Base-by-base conservation (phyloP, 2,888 invertebrate genomes). In the Cosmopolites sordidus region DNA sequence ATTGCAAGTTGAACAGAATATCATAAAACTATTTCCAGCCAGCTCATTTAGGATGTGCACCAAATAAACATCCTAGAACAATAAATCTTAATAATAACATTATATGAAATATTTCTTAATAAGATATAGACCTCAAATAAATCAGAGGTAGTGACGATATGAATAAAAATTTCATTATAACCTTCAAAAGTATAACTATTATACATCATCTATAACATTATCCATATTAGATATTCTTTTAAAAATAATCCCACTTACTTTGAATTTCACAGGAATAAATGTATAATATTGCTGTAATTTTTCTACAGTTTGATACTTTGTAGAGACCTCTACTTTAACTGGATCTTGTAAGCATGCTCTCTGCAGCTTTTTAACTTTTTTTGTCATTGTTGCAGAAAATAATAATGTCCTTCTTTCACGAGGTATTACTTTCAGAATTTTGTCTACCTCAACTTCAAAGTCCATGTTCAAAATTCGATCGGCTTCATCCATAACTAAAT, bases 341-440 rank as follows among this genome's bases (percentile, higher is more conserved):
- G 99, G 98, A 73, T 99, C 89, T 62, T 84, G 84, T 4, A 99
- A 75, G 0, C 94, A 97, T 0, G 98, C 99, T 33, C 98, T 79
- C 73, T 99, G 97, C 18, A 99, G 76, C 71, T 99, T 99, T 64
- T 92, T 90, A 0, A 98, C 89, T 74, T 94, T 94, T 70, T 92
- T 95, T 0, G 99, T 99, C 99, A 99, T 99, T 1, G 99, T 99
- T 0, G 99, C 99, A 0, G 98, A 99, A 76, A 97, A 99, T 11
- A 99, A 77, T 67, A 88, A 92, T 0, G 99, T 99, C 56, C 84
- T 79, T 2, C 99, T 81, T 65, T 98, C 95, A 18, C 89, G 81
- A 0, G 99, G 98, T 49, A 99, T 87, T 0, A 86, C 89, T 67
- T 87, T 87, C 1, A 99, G 75, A 51, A 99, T 97, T 76, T 97